Evolutionary conservation across 2,888 invertebrate species (phyloP), one percentile per base, ranked within the genome.

Genomic region (Scelioninae gen. 1): DNA sequence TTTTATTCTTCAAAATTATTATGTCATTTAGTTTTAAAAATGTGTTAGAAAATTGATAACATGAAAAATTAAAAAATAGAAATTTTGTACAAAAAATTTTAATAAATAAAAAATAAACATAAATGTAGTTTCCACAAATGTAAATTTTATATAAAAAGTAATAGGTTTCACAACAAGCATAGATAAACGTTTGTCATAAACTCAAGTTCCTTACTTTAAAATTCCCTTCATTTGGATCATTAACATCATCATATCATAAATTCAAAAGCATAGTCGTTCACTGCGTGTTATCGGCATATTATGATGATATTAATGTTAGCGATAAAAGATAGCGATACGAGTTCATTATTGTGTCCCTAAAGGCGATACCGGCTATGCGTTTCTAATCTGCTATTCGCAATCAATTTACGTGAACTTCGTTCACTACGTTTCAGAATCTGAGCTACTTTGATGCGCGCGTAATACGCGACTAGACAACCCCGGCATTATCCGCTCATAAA

Each of bases 401-500:
- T 78, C 82, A 69, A 82, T 78, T 74, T 60, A 53, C 72, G 56
- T 65, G 15, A 58, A 76, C 71, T 65, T 69, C 45, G 45, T 45
- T 55, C 38, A 29, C 32, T 15, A 13, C n/a, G n/a, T 23, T 55
- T 43, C 66, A 38, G 55, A 62, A 66, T 72, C 72, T 23, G 45
- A 43, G 11, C 16, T 23, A 47, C 63, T 63, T 56, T 55, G 58
- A 53, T 56, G 62, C n/a, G n/a, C n/a, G n/a, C n/a, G n/a, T n/a
- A n/a, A 78, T 16, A 16, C 51, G 84, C 86, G 84, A 85, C 85
- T 85, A 86, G 88, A 88, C 83, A 86, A 85, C 82, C 86, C 83
- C 84, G 86, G 87, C 86, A 45, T 88, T 86, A 87, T 81, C 84
- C 84, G 84, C 74, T 75, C 86, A 72, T 90, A 88, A 90, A 89